Percentiles rank a stretch among this genome's conserved stretches.
Conservation (phyloP, 2,888 invertebrate species). For the Nasonia oneida region DNA sequence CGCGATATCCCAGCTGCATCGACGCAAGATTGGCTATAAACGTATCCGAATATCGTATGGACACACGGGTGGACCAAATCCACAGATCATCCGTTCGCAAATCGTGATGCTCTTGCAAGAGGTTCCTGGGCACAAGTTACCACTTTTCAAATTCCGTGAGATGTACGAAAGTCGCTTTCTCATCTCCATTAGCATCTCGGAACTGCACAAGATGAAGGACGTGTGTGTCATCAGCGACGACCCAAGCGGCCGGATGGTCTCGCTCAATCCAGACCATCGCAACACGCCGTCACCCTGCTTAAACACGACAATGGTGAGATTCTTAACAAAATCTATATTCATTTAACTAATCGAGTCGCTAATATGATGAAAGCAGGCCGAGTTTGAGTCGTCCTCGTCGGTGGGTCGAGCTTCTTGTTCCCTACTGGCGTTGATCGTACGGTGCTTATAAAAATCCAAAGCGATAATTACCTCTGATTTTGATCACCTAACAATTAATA, state of each 20-base stretch:
- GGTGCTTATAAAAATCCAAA: slow-evolving; percentile 71
- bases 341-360: slow-evolving; percentile 66
- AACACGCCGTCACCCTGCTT: slow-evolving; percentile 81
- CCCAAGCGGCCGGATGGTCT: slow-evolving; percentile 85
- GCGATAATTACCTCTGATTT: slow-evolving; percentile 66
- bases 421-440: slow-evolving; percentile 65
- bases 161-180: slow-evolving; percentile 90
- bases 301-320: slow-evolving; percentile 72
- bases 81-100: slow-evolving; percentile 84
- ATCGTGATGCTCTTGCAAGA: slow-evolving; percentile 88
- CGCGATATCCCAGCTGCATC: slow-evolving; percentile 91
- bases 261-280: slow-evolving; percentile 83
- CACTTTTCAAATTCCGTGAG: slow-evolving; percentile 90
- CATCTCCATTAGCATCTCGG: slow-evolving; percentile 86
- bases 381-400: slow-evolving; percentile 71
- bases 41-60: slow-evolving; percentile 89
- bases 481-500: background rate
- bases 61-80: slow-evolving; percentile 84
- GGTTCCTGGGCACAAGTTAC: slow-evolving; percentile 87
- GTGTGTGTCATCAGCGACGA: slow-evolving; percentile 88
- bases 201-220: slow-evolving; percentile 88
- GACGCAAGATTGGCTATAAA: slow-evolving; percentile 90
- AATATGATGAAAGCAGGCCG: slow-evolving; percentile 70
- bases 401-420: slow-evolving; percentile 72
- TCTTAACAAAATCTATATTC: slow-evolving; percentile 6